Conservation (phyloP, 2,113 vertebrate species). For the Stercorarius parasiticus region DNA sequence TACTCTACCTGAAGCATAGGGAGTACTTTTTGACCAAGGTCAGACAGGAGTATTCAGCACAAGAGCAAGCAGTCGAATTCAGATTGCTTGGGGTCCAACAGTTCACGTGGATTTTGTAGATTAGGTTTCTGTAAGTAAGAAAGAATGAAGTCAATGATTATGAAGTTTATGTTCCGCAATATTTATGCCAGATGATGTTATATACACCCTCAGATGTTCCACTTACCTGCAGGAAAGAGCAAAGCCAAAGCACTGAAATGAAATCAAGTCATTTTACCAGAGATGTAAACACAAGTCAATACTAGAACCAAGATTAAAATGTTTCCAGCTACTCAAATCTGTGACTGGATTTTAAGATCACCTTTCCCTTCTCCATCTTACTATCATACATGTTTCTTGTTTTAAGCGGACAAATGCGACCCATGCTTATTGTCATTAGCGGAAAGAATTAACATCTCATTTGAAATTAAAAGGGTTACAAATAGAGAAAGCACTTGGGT, state of each 20-base stretch:
- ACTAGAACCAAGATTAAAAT: not conserved
- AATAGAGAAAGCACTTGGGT: not conserved
- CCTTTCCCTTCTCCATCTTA: not conserved
- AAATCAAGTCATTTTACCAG: not conserved
- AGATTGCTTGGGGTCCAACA: not conserved
- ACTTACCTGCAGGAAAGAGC: not conserved
- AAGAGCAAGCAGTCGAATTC: not conserved
- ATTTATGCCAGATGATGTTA: not conserved
- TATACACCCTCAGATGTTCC: not conserved
- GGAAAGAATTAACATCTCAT: not conserved
- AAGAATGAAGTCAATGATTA: not conserved
- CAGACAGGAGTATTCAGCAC: not conserved
- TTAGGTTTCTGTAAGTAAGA: not conserved
- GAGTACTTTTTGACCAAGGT: not conserved
- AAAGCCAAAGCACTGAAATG: not conserved
- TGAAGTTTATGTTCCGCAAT: not conserved
- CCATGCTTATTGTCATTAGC: not conserved
- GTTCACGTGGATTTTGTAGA: not conserved
- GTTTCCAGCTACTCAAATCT: not conserved
- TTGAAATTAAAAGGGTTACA: not conserved
- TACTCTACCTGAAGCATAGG: not conserved
- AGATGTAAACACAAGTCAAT: not conserved
- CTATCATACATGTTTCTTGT: not conserved
- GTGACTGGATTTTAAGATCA: not conserved
- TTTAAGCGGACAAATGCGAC: not conserved